Evolutionary conservation across 2,797 vertebrate species (phyloP).

Genomic region (Notoglanidium macrostoma): DNA sequence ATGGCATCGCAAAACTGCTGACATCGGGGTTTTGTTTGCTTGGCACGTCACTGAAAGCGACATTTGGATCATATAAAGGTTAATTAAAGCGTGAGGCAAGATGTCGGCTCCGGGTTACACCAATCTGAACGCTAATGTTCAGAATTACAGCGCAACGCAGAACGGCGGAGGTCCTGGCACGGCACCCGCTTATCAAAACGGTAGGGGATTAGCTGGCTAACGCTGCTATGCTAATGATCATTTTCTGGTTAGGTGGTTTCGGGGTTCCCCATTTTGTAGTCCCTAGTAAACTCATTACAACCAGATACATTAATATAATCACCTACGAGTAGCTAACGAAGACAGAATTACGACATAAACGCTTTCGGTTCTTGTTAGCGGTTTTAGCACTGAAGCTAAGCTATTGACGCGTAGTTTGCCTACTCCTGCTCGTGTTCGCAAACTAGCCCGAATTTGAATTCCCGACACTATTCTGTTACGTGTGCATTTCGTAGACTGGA

Average conservation of each 20-base stretch:
- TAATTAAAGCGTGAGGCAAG: background rate
- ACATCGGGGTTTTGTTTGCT: slow-evolving; percentile 55
- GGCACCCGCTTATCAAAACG: slow-evolving; percentile 1
- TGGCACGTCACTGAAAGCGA: background rate
- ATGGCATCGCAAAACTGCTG: slow-evolving; percentile 48
- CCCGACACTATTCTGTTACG: background rate
- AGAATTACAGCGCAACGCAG: slow-evolving; percentile 66
- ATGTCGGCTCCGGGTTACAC: slow-evolving; percentile 75
- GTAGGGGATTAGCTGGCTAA: slow-evolving; percentile 35
- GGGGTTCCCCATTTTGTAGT: background rate
- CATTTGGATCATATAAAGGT: background rate
- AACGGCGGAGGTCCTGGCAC: slow-evolving; percentile 57
- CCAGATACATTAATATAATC: too few species aligned
- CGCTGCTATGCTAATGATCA: background rate
- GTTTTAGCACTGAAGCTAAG: slow-evolving; percentile 8
- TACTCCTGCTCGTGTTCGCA: background rate
- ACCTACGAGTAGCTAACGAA: background rate
- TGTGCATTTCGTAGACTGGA: background rate
- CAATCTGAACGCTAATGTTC: slow-evolving; percentile 64
- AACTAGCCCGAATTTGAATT: background rate
- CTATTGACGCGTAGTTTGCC: background rate
- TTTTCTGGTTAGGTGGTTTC: background rate
- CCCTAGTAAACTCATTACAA: background rate
- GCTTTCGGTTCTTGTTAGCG: background rate
- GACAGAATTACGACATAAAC: background rate